Base-by-base conservation (phyloP, 2,888 invertebrate species). In the Lacanobia wlatinum region DNA sequence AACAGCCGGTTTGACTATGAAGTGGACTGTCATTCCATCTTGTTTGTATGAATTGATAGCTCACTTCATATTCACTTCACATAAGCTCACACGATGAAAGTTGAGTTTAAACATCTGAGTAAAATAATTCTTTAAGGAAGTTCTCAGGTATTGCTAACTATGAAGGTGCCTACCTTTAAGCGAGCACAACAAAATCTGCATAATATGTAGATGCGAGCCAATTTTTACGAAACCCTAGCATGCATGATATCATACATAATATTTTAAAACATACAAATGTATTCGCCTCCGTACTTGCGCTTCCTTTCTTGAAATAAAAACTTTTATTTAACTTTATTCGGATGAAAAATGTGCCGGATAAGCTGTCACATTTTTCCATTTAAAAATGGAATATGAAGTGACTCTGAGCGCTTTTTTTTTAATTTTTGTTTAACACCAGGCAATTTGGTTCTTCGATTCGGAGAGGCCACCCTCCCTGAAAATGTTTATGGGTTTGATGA, bases 141-240 rank as follows among this genome's bases (percentile, higher is more conserved):
- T 59, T 40, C 21, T 53, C n/a, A 53, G 7, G 12, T n/a, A 21
- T 48, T 16, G 2, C 23, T 40, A 21, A 28, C 50, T 28, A 61
- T 18, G 53, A 34, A 73, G 81, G 80, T 70, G 58, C 77, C 34
- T 73, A 62, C 75, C 80, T 76, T 78, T 74, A 84, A 83, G 80
- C 79, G 79, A 83, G 80, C 82, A 80, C 86, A 80, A 87, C 85
- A 76, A 86, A 90, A 92, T 93, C 90, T 92, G 83, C 93, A 94
- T 94, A 92, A 80, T 92, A 94, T 94, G 93, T 84, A 91, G 90
- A 93, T 93, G 87, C 70, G 78, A 81, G 78, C 84, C 90, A 89
- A 90, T 90, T 91, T 91, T 90, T 87, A 88, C 85, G 76, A 84
- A 84, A 78, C 79, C 69, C 79, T 67, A 76, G 78, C 78, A 71